Evolutionary conservation across 2,888 invertebrate species (phyloP), one percentile per base, ranked within the genome.

Genomic region (Neria commutata): DNA sequence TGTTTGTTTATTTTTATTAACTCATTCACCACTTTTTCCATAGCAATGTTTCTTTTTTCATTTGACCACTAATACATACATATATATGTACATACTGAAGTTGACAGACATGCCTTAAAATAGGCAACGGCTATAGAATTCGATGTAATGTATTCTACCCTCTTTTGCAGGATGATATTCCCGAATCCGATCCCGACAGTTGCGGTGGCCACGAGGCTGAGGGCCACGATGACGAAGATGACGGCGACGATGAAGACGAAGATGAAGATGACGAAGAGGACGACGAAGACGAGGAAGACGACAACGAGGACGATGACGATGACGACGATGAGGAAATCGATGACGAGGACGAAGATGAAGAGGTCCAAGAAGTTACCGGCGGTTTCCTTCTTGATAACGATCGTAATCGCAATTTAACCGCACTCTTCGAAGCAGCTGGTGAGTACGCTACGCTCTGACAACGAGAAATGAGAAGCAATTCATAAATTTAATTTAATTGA

Each of bases 371-470:
- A 63, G 74, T 76, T 49, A 74, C 76, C 45, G 78, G 79, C 17
- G 76, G 77, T 66, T 82, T 81, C 60, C 65, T 80, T 46, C 83
- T 86, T 65, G 86, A 86, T 75, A 75, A 74, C 49, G 80, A 81
- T 66, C 79, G 79, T 52, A 74, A 75, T 61, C 75, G 77, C 53
- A 79, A 95, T 71, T 87, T 98, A 62, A 95, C 95, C 84, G 95
- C 95, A 67, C 86, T 98, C 68, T 87, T 97, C 67, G 95, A 97
- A 85, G 96, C 95, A 77, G 96, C 96, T 79, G 88, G 83, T 81
- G 73, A 70, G 65, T 56, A 42, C n/a, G 11, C 26, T 37, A 4
- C 26, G 29, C 29, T 29, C 11, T 29, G 5, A n/a, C n/a, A 29
- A 29, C 11, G 5, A 10, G 6, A 17, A 42, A n/a, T 42, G n/a